phyloP scores from a whole-genome alignment of 2,888 invertebrate genomes.

The Habroteleia sp. region DNA sequence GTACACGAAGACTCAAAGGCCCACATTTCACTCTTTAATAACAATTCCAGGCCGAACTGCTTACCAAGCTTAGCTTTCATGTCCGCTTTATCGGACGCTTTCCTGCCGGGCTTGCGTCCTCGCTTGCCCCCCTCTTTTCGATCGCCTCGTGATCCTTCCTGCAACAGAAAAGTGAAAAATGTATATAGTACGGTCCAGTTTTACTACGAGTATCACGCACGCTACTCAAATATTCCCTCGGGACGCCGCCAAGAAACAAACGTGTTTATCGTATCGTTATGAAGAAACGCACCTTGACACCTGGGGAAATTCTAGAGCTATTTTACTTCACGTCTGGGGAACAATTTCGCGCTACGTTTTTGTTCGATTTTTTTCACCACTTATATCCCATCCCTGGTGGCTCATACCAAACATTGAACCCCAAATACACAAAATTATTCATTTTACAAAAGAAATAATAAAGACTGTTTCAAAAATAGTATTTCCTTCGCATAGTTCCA shows the following conservation, averaged over 20 bases:
- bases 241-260: slow-evolving; percentile 25
- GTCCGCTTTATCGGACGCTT: slow-evolving; percentile 94
- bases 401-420: slow-evolving; percentile 36
- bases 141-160: slow-evolving; percentile 83
- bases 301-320: slow-evolving; percentile 56
- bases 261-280: slow-evolving; percentile 51
- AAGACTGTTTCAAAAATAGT: slow-evolving; percentile 18
- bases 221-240: slow-evolving; percentile 25
- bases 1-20: slow-evolving; percentile 1
- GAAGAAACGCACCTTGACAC: slow-evolving; percentile 53
- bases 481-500: neutral
- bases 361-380: slow-evolving; percentile 11
- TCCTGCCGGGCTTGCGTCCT: slow-evolving; percentile 93
- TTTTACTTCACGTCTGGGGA: slow-evolving; percentile 46
- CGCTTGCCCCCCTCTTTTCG: slow-evolving; percentile 92
- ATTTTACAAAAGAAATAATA: slow-evolving; percentile 7
- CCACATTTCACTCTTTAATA: slow-evolving; percentile 13
- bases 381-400: slow-evolving; percentile 30
- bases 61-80: slow-evolving; percentile 96
- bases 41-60: slow-evolving; percentile 57
- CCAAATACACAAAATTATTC: slow-evolving; percentile 25
- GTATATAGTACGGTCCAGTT: slow-evolving; percentile 20
- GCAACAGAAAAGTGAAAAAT: slow-evolving; percentile 53
- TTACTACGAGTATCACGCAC: slow-evolving; percentile 39
- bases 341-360: slow-evolving; percentile 35